These are phyloP conservation scores for Tyrannus savana DNA, from an alignment of 2,113 vertebrate genomes.

Conservation along the genomic window DNA sequence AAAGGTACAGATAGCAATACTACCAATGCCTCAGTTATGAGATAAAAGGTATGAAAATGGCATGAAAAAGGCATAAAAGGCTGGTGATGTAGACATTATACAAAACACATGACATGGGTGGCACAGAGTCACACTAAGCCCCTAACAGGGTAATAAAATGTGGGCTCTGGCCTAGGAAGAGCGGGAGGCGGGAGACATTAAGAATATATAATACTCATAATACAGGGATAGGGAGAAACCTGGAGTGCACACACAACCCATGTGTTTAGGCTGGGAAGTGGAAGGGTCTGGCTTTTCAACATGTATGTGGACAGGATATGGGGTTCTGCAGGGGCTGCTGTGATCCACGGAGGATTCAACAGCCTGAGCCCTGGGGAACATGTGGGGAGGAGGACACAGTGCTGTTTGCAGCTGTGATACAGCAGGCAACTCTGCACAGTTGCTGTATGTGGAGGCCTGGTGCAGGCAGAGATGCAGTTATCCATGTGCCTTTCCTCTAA, in stretches of 20 bases:
- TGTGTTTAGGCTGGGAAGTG: not conserved
- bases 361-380: accelerated
- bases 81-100: not conserved
- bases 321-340: not conserved
- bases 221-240: not conserved
- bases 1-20: not conserved
- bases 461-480: not conserved
- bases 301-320: not conserved
- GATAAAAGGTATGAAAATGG: not conserved
- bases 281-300: not conserved
- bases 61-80: not conserved
- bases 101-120: not conserved
- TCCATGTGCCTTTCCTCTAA: not conserved
- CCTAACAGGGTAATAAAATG: not conserved
- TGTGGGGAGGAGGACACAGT: not conserved
- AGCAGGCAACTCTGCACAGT: not conserved
- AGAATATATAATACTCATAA: not conserved
- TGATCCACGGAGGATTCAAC: not conserved
- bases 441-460: accelerated
- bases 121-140: not conserved
- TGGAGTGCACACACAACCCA: not conserved
- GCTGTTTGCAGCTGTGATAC: not conserved
- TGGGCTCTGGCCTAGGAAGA: not conserved
- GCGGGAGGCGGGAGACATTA: not conserved
- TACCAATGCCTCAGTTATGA: not conserved